Evolutionary conservation across 1,140 invertebrate species (phyloP).

Genomic region (Pachyrhynchus sulphureomaculatus): DNA sequence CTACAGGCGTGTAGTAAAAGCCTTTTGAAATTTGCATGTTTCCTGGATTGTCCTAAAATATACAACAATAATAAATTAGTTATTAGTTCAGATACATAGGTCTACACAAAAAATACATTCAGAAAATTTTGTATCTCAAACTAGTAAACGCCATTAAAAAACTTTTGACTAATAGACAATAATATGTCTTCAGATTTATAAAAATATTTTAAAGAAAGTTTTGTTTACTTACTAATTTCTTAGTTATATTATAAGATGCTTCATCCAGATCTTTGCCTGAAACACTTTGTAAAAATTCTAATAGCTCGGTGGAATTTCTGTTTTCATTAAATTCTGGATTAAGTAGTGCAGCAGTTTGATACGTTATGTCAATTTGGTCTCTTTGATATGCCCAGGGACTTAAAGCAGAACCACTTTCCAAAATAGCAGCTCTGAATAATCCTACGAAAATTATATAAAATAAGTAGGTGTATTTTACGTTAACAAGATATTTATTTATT

Average conservation of each 20-base stretch:
- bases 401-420: slow-evolving; percentile 31
- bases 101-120: too few species aligned
- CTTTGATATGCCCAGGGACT: slow-evolving; percentile 33
- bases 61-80: neutral
- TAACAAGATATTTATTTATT: too few species aligned
- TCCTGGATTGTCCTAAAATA: slow-evolving; percentile 10
- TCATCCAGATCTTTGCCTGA: slow-evolving; percentile 29
- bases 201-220: too few species aligned
- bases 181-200: too few species aligned
- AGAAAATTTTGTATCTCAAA: too few species aligned
- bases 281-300: slow-evolving; percentile 27
- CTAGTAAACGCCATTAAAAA: too few species aligned
- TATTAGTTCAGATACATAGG: too few species aligned
- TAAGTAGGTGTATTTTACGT: too few species aligned
- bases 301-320: slow-evolving; percentile 21
- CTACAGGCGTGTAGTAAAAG: slow-evolving; percentile 33
- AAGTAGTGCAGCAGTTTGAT: slow-evolving; percentile 16
- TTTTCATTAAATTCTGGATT: slow-evolving; percentile 26
- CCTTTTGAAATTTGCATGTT: slow-evolving; percentile 30
- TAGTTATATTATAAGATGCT: slow-evolving; percentile 16
- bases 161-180: too few species aligned
- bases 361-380: slow-evolving; percentile 22
- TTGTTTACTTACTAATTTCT: slow-evolving; percentile 10
- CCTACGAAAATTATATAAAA: too few species aligned
- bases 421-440: slow-evolving; percentile 33